Evolutionary conservation across 2,113 vertebrate genomes (phyloP), one percentile per base, ranked within the genome.

Genomic region (Rhinolophus sinicus): DNA sequence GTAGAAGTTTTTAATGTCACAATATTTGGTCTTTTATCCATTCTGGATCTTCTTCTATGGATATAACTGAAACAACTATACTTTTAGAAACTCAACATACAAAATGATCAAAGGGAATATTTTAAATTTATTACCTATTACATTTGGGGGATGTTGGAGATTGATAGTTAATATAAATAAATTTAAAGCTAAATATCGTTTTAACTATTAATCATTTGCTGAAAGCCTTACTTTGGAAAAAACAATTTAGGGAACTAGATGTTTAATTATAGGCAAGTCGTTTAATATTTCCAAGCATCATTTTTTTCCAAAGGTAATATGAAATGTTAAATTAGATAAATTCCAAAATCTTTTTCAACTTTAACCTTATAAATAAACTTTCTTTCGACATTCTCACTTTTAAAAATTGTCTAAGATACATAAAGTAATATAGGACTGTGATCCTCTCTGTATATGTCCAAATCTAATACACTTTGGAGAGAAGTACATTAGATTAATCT

Each of bases 341-440:
- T 88, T 95, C 15, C 77, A 83, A 72, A 80, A 19, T 84, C 12
- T 94, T 60, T 88, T 90, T 35, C 70, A 83, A 75, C 6, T 80
- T 95, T 90, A 28, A 60, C 6, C 24, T 88, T 78, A 40, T 10
- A 88, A 92, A 75, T 73, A 5, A 77, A 35, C 7, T 14, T 80
- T 81, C 65, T 88, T 85, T 70, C 50, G 83, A 47, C 33, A 9
- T 67, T 93, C 21, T 70, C 22, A 88, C 28, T 82, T 96, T 50
- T 50, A 50, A 16, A 84, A 92, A 73, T 47, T 81, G 76, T 47
- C 21, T 50, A 86, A 72, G n/a, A 56, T 30, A 94, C 6, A 1
- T 6, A 33, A 60, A 38, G 11, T 8, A 47, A 47, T 70, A 52
- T 44, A 86, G 3, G 28, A 0, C 38, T 72, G 47, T 44, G 1